Base-by-base conservation (phyloP, 92 coral and sea anemone species). In the Heliopora coerulea region DNA sequence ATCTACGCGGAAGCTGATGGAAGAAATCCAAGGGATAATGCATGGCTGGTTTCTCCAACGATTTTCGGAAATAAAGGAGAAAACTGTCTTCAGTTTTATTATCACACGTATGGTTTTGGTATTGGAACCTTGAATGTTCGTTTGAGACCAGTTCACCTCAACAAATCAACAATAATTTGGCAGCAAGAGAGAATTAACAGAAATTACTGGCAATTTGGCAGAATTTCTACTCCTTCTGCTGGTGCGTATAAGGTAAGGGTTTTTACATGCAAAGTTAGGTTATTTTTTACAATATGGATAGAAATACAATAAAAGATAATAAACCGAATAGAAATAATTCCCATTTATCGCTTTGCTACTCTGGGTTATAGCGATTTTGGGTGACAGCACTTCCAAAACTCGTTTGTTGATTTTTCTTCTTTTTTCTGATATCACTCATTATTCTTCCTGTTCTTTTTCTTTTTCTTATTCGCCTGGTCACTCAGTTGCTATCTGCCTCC, bases 81-180 rank as follows among this genome's bases (percentile, higher is more conserved):
- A 6, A 6, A 10, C 2, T 46, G 52, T 46, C 52, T 46, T 46
- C 52, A 15, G 17, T 46, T 46, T 46, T 46, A 46, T 46, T 46
- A 46, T 46, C 52, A 46, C 15, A 46, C 15, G 52, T 46, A 46
- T 46, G 52, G 52, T 15, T 8, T 2, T 46, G 15, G n/a, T 46
- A 46, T 46, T 15, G 52, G 52, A 46, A 46, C 52, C 52, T 46
- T 46, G 52, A 46, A 46, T 8, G 52, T 46, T 15, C 52, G 52
- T 46, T 15, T 46, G 52, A 46, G 52, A n/a, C 52, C 52, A 46
- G n/a, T 46, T 15, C 7, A 46, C 14, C 15, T n/a, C 2, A 46
- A 8, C 52, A 7, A 46, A 8, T 46, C 52, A 46, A 15, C 52
- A 46, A 46, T 46, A 46, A 15, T 46, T 15, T 46, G 52, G 52